Evolutionary conservation across 2,888 invertebrate genomes (phyloP), one percentile per base, ranked within the genome.

Genomic region (Pyrrhia umbra): DNA sequence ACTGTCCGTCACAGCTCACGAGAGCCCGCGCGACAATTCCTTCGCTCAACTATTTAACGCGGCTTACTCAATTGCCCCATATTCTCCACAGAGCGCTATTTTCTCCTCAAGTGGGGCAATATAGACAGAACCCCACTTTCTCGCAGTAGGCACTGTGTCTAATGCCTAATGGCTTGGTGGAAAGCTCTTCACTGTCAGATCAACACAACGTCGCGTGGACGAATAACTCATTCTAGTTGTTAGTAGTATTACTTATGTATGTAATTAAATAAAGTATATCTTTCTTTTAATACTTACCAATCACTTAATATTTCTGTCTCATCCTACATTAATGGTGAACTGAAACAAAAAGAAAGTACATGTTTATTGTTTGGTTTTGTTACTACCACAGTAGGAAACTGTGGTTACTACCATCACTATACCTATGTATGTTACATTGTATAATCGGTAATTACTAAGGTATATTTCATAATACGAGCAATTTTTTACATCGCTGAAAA

Each of bases 261-360:
- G 2, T 39, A 1, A 37, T 0, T 6, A 8, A 27, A 27, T 13
- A 2, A 5, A n/a, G 8, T 2, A 47, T 15, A 3, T 18, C 8
- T 16, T 42, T 20, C n/a, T n/a, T 46, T 46, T 8, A 27, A 9
- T 49, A 87, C 89, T 87, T 64, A 90, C 90, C 88, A 75, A 75
- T 69, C 27, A 65, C 79, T 89, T 80, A 89, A 74, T 84, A 75
- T 71, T 72, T 76, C 59, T 75, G 79, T 75, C 59, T 79, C 90
- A 91, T 90, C 77, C 77, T 87, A 80, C 79, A 59, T 51, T 72
- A 74, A 71, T 68, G 68, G 80, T 79, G 80, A 83, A 85, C 90
- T 90, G 89, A 6, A 90, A 91, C 86, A 86, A 87, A 77, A 74
- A 63, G 8, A 58, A 57, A 76, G 66, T 55, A 64, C 15, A 46